phyloP scores from a whole-genome alignment of 2,113 vertebrate species.

The Galeopterus variegatus region DNA sequence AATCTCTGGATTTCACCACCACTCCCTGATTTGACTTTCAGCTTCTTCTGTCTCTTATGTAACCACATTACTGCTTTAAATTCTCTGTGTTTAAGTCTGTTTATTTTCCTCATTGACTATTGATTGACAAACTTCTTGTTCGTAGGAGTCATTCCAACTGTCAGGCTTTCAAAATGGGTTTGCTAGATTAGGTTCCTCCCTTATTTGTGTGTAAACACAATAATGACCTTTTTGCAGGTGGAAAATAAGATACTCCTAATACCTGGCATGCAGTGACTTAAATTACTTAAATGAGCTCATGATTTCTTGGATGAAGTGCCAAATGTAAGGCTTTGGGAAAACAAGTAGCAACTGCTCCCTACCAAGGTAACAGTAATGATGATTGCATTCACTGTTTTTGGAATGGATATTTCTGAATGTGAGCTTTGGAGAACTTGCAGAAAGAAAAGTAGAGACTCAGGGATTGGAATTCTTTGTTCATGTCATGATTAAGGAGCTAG shows the following conservation, averaged over 20 bases:
- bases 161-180: not conserved
- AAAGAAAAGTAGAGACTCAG: not conserved
- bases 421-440: not conserved
- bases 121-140: not conserved
- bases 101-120: not conserved
- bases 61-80: not conserved
- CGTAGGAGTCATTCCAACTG: not conserved
- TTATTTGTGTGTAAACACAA: not conserved
- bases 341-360: not conserved
- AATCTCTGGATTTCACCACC: not conserved
- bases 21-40: not conserved
- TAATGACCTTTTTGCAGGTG: not conserved
- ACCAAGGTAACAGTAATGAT: not conserved
- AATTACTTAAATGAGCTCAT: not conserved
- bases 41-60: not conserved
- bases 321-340: not conserved
- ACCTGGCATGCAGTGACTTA: not conserved
- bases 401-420: not conserved
- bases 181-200: not conserved
- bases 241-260: conserved; percentile 36
- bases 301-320: not conserved
- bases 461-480: conserved; percentile 2
- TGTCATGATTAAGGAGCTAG: not conserved
- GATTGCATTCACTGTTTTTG: not conserved
- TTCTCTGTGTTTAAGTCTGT: not conserved